Percentiles rank a stretch among this genome's conserved stretches.
These are phyloP conservation scores for Brachyopa scutellaris DNA, from an alignment of 2,888 invertebrate species.

Conservation along the genomic window DNA sequence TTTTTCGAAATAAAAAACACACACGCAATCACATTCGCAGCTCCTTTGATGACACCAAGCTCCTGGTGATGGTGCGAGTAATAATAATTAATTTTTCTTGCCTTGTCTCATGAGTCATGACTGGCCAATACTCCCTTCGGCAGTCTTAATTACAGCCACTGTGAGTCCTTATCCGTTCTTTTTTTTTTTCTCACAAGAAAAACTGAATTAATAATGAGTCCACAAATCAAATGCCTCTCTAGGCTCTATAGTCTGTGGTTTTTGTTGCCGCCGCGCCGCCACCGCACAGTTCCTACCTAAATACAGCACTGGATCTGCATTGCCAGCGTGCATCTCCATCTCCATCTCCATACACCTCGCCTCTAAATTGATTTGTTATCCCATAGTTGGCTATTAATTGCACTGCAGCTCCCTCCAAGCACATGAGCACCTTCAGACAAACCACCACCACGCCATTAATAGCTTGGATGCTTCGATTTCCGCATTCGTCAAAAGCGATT, in stretches of 20 bases:
- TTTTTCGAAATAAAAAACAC: no score
- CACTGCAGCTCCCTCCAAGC: conserved; percentile 24
- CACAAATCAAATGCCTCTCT: conserved; percentile 31
- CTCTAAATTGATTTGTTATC: conserved; percentile 63
- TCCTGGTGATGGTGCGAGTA: no score
- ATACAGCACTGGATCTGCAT: not conserved
- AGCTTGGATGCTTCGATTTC: conserved; percentile 56
- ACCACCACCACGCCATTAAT: conserved; percentile 50
- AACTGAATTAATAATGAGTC: no score
- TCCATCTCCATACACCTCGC: conserved; percentile 21
- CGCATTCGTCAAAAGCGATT: conserved; percentile 67
- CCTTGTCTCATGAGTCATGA: no score
- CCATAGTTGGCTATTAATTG: conserved; percentile 67
- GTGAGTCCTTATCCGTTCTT: no score
- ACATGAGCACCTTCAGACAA: not conserved
- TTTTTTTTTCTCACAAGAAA: no score
- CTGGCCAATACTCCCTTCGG: no score
- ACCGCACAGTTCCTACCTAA: not conserved
- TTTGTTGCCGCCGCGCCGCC: no score
- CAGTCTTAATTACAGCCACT: no score
- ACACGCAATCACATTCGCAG: no score
- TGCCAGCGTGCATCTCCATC: conserved; percentile 1
- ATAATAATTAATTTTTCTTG: no score
- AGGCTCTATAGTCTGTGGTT: not conserved
- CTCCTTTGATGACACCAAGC: no score